Conservation (phyloP, 37 sponge, comb jelly and placozoan species). For the Petrosia ficiformis region DNA sequence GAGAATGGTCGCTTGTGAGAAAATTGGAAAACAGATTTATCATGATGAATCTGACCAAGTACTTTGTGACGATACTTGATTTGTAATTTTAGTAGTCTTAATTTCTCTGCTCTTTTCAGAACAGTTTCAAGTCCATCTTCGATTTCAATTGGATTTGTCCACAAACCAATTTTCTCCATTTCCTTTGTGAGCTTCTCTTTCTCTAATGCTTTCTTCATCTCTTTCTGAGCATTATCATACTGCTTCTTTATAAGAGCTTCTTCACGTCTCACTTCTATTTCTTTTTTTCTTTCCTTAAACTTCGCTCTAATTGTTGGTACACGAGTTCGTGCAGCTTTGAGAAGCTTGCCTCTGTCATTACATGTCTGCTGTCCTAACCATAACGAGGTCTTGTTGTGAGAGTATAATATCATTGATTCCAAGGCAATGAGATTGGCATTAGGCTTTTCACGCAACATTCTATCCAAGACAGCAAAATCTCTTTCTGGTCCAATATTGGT, state of each 20-base stretch:
- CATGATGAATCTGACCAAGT: neutral
- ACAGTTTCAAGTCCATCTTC: conserved; percentile 2
- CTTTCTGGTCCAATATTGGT: conserved; percentile 40
- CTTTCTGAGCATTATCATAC: no score
- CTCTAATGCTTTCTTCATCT: no score
- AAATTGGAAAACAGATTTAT: neutral
- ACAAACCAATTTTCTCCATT: conserved; percentile 17
- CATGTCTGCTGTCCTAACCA: conserved; percentile 3
- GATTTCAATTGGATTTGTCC: conserved; percentile 10
- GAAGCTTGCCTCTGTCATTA: conserved; percentile 18
- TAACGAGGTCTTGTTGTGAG: no score
- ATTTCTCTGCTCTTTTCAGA: neutral
- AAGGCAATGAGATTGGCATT: conserved; percentile 27
- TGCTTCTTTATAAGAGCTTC: no score
- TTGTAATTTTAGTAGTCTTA: neutral
- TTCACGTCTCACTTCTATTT: no score
- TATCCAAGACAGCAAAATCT: conserved; percentile 31
- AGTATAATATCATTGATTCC: no score
- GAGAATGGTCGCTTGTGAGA: neutral
- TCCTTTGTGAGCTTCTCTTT: no score
- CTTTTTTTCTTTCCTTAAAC: conserved; percentile 18
- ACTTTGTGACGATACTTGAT: neutral
- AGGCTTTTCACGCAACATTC: conserved; percentile 26
- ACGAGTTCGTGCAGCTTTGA: conserved; percentile 17
- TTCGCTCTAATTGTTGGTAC: conserved; percentile 20